phyloP scores from a whole-genome alignment of 2,888 invertebrate species.

The Anthophora plumipes region DNA sequence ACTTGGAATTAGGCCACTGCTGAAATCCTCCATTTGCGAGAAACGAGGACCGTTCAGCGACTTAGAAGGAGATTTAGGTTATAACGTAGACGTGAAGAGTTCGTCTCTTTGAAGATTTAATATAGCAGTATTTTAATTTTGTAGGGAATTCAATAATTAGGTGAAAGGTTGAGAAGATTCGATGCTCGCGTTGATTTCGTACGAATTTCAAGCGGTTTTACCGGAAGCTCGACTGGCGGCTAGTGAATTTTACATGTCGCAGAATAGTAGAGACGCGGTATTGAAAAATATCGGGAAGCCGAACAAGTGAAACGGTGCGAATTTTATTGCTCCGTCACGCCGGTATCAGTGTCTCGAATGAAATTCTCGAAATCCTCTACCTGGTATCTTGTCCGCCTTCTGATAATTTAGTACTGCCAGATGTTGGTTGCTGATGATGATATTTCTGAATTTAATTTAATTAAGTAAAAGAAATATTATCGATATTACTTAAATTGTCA shows the following conservation, averaged over 20 bases:
- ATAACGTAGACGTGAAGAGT: neutral
- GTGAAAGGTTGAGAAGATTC: too few species aligned
- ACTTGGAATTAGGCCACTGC: slow-evolving; percentile 39
- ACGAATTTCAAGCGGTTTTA: neutral
- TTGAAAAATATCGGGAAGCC: slow-evolving; percentile 41
- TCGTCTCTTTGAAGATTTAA: neutral
- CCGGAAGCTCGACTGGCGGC: slow-evolving; percentile 1
- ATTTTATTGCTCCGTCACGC: slow-evolving; percentile 35
- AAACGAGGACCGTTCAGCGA: neutral
- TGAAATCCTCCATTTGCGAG: neutral
- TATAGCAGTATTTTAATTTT: too few species aligned
- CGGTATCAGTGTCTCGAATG: slow-evolving; percentile 3
- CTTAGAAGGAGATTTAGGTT: neutral
- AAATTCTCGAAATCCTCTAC: slow-evolving; percentile 16
- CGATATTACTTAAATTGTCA: too few species aligned
- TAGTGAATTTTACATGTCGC: slow-evolving; percentile 42
- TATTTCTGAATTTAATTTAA: too few species aligned
- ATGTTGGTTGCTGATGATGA: too few species aligned
- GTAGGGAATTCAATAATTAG: too few species aligned
- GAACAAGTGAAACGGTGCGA: slow-evolving; percentile 9
- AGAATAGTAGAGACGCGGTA: neutral
- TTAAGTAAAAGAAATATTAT: too few species aligned
- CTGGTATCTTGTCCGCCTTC: too few species aligned
- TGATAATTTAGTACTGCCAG: too few species aligned
- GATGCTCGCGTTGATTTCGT: slow-evolving; percentile 13